Evolutionary conservation across 2,797 vertebrate species (phyloP).

Genomic region (Hoplostethus atlanticus): DNA sequence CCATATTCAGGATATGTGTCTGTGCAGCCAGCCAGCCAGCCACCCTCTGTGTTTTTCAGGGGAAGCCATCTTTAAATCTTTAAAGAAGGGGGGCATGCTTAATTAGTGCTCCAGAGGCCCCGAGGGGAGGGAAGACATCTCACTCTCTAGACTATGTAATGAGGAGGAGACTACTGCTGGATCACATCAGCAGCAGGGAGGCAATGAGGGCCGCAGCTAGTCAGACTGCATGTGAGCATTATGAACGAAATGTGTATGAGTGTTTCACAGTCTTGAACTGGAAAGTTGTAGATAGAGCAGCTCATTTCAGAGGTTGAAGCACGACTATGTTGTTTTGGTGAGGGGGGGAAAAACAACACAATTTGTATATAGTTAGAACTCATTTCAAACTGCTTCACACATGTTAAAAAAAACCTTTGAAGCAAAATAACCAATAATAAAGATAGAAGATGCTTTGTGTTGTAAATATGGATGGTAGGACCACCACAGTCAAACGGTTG

Average conservation of each 20-base stretch:
- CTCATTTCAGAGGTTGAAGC: conserved; percentile 6
- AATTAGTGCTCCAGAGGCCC: conserved; percentile 45
- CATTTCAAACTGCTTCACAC: conserved; percentile 17
- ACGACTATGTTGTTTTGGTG: neutral
- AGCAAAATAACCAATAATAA: neutral
- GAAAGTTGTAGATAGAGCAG: neutral
- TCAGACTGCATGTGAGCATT: neutral
- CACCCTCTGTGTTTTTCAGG: conserved; percentile 26
- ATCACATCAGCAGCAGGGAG: conserved; percentile 13
- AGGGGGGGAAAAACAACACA: neutral
- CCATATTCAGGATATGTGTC: conserved; percentile 29
- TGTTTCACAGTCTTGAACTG: neutral
- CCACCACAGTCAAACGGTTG: neutral
- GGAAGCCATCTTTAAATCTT: conserved; percentile 53
- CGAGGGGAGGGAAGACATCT: conserved; percentile 35
- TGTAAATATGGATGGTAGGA: neutral
- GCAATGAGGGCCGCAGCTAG: neutral
- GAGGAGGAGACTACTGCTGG: conserved; percentile 15
- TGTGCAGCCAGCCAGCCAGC: neutral
- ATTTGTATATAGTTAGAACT: neutral
- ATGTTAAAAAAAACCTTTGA: neutral
- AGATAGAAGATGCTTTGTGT: neutral
- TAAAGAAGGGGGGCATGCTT: conserved; percentile 34
- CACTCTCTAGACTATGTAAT: conserved; percentile 43
- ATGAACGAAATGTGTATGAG: neutral